Conservation (phyloP, 2,888 invertebrate species). For the Apodemia mormo region DNA sequence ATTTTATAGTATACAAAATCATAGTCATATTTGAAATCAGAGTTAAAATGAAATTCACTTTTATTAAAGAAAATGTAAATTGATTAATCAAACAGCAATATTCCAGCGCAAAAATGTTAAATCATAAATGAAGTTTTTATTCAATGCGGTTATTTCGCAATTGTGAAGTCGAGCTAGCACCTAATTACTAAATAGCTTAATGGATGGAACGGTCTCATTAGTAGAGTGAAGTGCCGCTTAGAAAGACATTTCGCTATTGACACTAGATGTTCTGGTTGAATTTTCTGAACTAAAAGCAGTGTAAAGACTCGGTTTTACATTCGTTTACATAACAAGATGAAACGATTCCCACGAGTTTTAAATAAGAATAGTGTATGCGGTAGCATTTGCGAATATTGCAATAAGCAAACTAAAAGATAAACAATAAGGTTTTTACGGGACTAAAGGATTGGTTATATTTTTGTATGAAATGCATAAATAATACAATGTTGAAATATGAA, state of each 20-base stretch:
- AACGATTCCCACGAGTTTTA: conserved; percentile 14
- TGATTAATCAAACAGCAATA: conserved; percentile 24
- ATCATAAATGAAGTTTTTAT: conserved; percentile 26
- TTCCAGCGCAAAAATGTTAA: conserved; percentile 20
- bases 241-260: conserved; percentile 49
- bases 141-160: conserved; percentile 47
- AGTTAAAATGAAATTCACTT: conserved; percentile 1
- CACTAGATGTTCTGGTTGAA: conserved; percentile 39
- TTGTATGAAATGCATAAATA: too few relatives aligned
- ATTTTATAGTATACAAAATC: too few relatives aligned
- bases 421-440: too few relatives aligned
- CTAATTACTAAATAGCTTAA: conserved; percentile 74
- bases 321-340: conserved; percentile 17
- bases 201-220: conserved; percentile 68
- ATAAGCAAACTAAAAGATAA: background rate
- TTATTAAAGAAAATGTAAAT: conserved; percentile 16
- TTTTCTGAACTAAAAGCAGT: conserved; percentile 16
- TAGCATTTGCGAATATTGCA: conserved; percentile 20
- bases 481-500: too few relatives aligned
- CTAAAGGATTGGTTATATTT: too few relatives aligned
- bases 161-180: conserved; percentile 51
- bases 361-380: conserved; percentile 16
- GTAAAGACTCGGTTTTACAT: conserved; percentile 19
- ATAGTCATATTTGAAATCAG: background rate
- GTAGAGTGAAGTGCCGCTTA: conserved; percentile 53